Conservation (phyloP, 2,888 invertebrate species). For the Gryllus longicercus region DNA sequence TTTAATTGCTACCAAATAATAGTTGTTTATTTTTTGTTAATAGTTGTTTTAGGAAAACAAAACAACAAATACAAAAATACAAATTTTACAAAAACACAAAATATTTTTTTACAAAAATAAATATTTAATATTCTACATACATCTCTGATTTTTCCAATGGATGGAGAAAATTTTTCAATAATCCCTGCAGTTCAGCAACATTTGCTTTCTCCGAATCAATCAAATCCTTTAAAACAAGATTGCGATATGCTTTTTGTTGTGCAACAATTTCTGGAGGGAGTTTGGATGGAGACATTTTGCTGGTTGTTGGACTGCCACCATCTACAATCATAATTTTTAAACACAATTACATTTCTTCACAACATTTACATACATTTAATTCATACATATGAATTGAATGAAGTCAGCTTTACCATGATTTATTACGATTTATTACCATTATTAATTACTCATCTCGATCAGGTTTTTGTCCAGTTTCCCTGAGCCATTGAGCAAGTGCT, state of each 20-base stretch:
- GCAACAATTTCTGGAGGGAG: slow-evolving; percentile 40
- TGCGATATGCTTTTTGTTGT: slow-evolving; percentile 70
- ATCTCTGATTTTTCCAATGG: slow-evolving; percentile 83
- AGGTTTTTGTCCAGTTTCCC: no score
- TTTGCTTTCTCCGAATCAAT: slow-evolving; percentile 90
- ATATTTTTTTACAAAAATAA: no score
- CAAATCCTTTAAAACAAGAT: slow-evolving; percentile 83
- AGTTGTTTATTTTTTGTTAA: no score
- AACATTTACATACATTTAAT: not conserved
- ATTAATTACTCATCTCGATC: no score
- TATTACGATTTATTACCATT: no score
- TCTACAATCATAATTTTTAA: slow-evolving; percentile 19
- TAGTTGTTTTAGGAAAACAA: no score
- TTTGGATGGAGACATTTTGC: slow-evolving; percentile 32
- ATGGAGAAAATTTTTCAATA: slow-evolving; percentile 79
- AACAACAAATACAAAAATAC: no score
- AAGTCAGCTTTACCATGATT: no score
- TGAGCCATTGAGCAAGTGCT: no score
- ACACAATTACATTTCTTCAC: not conserved
- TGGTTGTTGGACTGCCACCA: slow-evolving; percentile 20
- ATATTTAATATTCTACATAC: slow-evolving; percentile 56
- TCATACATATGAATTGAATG: not conserved
- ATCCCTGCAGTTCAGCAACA: slow-evolving; percentile 81
- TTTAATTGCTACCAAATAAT: no score
- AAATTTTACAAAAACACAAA: no score